These are phyloP conservation scores for Ectemnius lituratus DNA, from an alignment of 2,888 invertebrate genomes.

Conservation along the genomic window DNA sequence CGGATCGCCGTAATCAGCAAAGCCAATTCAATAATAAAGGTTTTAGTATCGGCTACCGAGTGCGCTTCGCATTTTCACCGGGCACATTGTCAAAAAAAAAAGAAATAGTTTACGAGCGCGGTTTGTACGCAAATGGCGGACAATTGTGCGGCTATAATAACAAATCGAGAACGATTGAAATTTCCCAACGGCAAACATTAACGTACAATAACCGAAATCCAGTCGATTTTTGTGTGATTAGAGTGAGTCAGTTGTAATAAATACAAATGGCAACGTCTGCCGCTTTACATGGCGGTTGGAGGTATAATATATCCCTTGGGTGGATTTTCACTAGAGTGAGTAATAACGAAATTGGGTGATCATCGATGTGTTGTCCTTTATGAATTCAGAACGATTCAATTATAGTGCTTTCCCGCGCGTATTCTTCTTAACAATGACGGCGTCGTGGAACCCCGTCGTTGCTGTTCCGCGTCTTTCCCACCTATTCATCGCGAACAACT, in stretches of 20 bases:
- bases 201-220: neutral
- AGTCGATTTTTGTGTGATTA: neutral
- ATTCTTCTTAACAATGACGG: neutral
- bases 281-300: too few relatives aligned
- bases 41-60: neutral
- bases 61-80: constrained; percentile 2
- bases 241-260: neutral
- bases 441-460: constrained; percentile 39
- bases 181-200: neutral
- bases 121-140: constrained; percentile 1
- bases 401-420: constrained; percentile 33
- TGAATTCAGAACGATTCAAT: constrained; percentile 38
- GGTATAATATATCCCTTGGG: too few relatives aligned
- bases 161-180: constrained; percentile 6
- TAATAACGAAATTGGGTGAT: too few relatives aligned
- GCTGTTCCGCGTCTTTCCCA: constrained; percentile 54
- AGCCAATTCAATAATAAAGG: constrained; percentile 3
- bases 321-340: too few relatives aligned
- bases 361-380: too few relatives aligned
- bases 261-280: neutral
- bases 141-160: constrained; percentile 10
- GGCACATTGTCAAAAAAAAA: neutral
- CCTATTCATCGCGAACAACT: constrained; percentile 57
- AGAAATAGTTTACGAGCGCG: neutral
- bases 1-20: neutral